phyloP scores from a whole-genome alignment of 2,888 invertebrate species.

The Tetranychus piercei region DNA sequence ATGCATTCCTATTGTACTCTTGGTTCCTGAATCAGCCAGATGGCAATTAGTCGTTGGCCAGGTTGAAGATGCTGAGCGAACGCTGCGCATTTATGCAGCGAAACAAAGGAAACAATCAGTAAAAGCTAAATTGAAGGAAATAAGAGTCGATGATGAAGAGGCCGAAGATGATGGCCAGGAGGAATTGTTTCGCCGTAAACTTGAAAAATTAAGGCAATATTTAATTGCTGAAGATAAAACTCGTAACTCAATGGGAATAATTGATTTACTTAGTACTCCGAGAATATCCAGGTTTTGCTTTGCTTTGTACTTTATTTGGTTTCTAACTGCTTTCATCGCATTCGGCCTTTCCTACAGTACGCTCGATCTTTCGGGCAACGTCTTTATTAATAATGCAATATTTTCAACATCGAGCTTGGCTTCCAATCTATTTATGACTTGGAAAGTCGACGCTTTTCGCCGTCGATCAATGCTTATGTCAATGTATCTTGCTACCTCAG shows the following conservation, averaged over 20 bases:
- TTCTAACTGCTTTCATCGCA: not conserved
- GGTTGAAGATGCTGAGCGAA: not conserved
- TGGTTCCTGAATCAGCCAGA: conserved; percentile 4
- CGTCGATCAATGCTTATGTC: not conserved
- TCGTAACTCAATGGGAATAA: not conserved
- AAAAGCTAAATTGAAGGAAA: not conserved
- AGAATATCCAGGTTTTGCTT: not conserved
- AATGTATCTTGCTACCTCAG: not conserved
- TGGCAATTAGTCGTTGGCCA: conserved; percentile 13
- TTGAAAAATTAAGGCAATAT: not conserved
- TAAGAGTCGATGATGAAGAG: not conserved
- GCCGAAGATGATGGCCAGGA: not conserved
- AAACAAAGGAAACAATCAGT: not conserved
- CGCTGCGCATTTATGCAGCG: not conserved
- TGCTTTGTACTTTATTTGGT: not conserved
- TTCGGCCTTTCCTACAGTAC: not conserved
- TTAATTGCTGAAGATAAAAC: not conserved
- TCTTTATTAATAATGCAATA: not conserved
- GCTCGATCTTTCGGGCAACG: not conserved
- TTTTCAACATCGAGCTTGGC: not conserved
- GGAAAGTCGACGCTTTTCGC: not conserved
- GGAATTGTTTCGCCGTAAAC: not conserved
- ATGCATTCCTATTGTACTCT: not conserved
- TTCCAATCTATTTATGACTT: not conserved
- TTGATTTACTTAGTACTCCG: not conserved